Percentiles rank a stretch among this genome's conserved stretches.
Conservation (phyloP, 2,113 vertebrate species). For the Phaethornis superciliosus region DNA sequence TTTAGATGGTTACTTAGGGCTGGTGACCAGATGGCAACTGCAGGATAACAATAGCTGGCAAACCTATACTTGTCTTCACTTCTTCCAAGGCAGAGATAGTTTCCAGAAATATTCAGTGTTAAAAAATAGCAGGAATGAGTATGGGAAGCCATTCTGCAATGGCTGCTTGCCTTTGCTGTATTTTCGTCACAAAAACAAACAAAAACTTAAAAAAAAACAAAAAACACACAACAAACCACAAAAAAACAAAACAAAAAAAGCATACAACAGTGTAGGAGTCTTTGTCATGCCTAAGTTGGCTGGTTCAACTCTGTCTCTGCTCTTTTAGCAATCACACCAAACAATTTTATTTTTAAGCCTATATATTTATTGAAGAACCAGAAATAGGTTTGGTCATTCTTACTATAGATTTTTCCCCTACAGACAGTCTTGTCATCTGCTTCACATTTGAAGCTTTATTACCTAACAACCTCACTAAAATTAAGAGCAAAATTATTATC, state of each 20-base stretch:
- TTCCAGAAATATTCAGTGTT: conserved; percentile 24
- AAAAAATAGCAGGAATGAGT: not conserved
- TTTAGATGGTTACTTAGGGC: not conserved
- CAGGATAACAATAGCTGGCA: conserved; percentile 8
- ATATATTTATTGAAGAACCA: not conserved
- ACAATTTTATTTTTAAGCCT: conserved; percentile 9
- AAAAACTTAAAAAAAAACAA: too few relatives aligned
- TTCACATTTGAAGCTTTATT: not conserved
- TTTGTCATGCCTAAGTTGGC: not conserved
- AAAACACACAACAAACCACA: too few relatives aligned
- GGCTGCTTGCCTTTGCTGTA: not conserved
- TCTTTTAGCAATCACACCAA: not conserved
- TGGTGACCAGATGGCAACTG: conserved; percentile 9
- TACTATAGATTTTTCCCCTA: not conserved
- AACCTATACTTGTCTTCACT: not conserved
- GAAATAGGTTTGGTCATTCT: not conserved
- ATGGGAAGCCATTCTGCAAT: conserved; percentile 9
- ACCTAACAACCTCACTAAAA: not conserved
- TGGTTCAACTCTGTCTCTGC: not conserved
- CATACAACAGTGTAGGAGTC: not conserved
- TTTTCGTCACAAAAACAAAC: not conserved
- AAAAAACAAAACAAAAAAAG: too few relatives aligned
- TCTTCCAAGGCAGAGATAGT: not conserved
- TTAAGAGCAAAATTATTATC: not conserved
- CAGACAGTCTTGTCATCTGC: not conserved